These are phyloP conservation scores for Labroides dimidiatus DNA, from an alignment of 2,797 vertebrate genomes.

Conservation along the genomic window DNA sequence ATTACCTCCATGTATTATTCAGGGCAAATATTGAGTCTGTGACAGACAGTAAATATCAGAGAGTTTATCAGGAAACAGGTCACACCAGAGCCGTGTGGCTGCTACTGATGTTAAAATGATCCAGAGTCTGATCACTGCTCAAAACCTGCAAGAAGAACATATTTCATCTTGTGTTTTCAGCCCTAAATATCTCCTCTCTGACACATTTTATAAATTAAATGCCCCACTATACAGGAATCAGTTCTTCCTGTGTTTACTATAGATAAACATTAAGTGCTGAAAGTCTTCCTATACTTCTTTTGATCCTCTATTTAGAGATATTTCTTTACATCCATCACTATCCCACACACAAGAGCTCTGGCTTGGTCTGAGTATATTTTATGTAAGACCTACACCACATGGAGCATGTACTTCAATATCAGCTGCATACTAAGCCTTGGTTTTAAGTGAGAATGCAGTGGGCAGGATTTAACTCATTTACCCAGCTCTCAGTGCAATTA, in stretches of 20 bases:
- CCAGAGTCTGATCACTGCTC: neutral
- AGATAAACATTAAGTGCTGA: slow-evolving; percentile 15
- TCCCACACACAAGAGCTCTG: slow-evolving; percentile 51
- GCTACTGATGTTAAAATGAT: neutral
- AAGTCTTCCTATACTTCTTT: slow-evolving; percentile 11
- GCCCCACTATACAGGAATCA: neutral
- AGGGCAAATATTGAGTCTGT: slow-evolving; percentile 53
- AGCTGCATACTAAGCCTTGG: slow-evolving; percentile 27
- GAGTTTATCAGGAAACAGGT: slow-evolving; percentile 63
- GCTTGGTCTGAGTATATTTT: slow-evolving; percentile 54
- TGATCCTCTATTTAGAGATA: slow-evolving; percentile 18
- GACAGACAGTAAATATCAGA: slow-evolving; percentile 67
- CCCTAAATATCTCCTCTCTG: neutral
- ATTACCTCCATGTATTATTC: slow-evolving; percentile 74
- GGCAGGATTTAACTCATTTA: slow-evolving; percentile 40
- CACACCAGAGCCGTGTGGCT: slow-evolving; percentile 48
- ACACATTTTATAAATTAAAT: neutral
- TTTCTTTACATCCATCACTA: slow-evolving; percentile 54
- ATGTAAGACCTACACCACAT: slow-evolving; percentile 49
- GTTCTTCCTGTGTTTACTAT: neutral
- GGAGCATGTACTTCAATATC: slow-evolving; percentile 17
- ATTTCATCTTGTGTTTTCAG: neutral
- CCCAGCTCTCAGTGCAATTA: slow-evolving; percentile 28
- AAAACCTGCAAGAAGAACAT: neutral
- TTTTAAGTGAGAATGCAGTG: slow-evolving; percentile 19